Evolutionary conservation across 1,140 invertebrate species (phyloP), one percentile per base, ranked within the genome.

Genomic region (Himalopsyche phryganea): DNA sequence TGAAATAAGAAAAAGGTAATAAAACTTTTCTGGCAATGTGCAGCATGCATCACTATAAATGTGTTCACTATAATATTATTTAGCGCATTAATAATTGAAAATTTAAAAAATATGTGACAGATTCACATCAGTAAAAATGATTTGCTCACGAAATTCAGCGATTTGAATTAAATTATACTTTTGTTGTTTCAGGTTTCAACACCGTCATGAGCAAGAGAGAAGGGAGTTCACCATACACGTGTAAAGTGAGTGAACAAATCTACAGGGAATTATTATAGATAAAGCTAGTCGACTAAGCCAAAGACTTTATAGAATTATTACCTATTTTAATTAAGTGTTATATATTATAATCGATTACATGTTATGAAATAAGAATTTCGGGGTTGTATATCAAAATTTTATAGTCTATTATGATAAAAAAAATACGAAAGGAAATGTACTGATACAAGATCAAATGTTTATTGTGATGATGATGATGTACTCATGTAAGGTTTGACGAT

Each of bases 161-260:
- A n/a, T n/a, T n/a, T n/a, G n/a, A n/a, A n/a, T n/a, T n/a, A n/a
- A n/a, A n/a, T n/a, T n/a, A n/a, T n/a, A n/a, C n/a, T n/a, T n/a
- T n/a, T n/a, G n/a, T n/a, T n/a, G n/a, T 76, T 75, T 23, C 73
- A 84, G 82, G 65, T 82, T 82, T 62, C 80, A 81, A 60, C 80
- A 81, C 60, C 73, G 80, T 6, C 81, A 82, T 58, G 81, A 83
- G 57, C 81, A 83, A 59, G 81, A 83, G 56, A 74, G 80, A 56
- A 77, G 81, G 68, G 82, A 83, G 69, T 83, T 83, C 66, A 82
- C 81, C 36, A 83, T 83, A 75, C 82, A 83, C 58, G 82, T 83
- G 69, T 83, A 75, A 80, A 63, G 50, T 46, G 40, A 48, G 40
- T 42, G 32, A 41, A 47, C 42, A 55, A 55, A 55, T 32, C 52